Evolutionary conservation across 2,888 invertebrate species (phyloP).

Genomic region (Metellina segmentata): DNA sequence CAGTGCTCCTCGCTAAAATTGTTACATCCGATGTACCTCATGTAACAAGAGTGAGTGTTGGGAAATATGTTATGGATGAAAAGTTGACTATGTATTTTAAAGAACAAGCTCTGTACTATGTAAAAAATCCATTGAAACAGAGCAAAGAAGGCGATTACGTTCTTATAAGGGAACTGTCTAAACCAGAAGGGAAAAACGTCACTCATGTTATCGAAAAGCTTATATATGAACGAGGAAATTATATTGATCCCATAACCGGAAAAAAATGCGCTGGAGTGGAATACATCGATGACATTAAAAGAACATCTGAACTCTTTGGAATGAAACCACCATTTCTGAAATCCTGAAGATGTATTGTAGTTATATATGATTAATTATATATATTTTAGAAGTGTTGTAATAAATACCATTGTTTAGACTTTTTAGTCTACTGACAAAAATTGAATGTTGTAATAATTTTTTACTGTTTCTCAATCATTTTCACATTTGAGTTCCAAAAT

Average conservation of each 20-base stretch:
- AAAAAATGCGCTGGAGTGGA: slow-evolving; percentile 52
- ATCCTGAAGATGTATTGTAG: neutral
- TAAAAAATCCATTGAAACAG: slow-evolving; percentile 25
- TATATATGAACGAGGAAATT: slow-evolving; percentile 53
- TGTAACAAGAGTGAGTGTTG: slow-evolving; percentile 23
- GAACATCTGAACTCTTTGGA: slow-evolving; percentile 54
- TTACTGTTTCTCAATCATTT: no score
- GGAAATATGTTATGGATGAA: slow-evolving; percentile 55
- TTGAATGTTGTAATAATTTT: no score
- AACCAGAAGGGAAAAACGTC: slow-evolving; percentile 13
- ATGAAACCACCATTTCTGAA: slow-evolving; percentile 38
- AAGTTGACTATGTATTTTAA: slow-evolving; percentile 60
- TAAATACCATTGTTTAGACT: neutral
- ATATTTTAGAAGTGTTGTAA: neutral
- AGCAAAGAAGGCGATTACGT: slow-evolving; percentile 59
- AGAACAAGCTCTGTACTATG: slow-evolving; percentile 32
- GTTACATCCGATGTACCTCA: slow-evolving; percentile 38
- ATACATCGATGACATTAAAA: slow-evolving; percentile 59
- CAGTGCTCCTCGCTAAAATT: slow-evolving; percentile 40
- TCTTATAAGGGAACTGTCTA: slow-evolving; percentile 37
- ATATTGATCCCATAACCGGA: slow-evolving; percentile 58
- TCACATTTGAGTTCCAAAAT: no score
- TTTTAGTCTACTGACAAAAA: no score
- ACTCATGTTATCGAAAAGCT: slow-evolving; percentile 53
- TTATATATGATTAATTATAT: neutral